Evolutionary conservation across 2,797 vertebrate species (phyloP).

Genomic region (Bovichtus variegatus): DNA sequence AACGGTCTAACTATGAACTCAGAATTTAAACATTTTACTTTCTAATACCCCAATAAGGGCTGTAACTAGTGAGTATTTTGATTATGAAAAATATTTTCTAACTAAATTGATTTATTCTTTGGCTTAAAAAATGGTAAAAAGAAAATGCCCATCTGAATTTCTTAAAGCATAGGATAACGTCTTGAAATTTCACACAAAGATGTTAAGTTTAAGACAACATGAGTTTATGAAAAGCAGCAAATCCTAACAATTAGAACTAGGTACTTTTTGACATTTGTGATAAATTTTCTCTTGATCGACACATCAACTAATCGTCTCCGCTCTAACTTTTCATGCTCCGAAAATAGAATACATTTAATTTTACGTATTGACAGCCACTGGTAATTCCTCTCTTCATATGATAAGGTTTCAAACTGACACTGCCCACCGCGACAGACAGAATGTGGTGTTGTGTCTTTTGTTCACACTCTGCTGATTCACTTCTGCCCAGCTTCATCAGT

Average conservation of each 20-base stretch:
- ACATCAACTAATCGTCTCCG: background rate
- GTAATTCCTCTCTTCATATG: background rate
- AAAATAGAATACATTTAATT: background rate
- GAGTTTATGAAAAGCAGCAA: too few relatives aligned
- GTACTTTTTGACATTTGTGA: background rate
- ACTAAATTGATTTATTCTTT: background rate
- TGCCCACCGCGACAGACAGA: constrained; percentile 1
- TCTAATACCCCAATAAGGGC: background rate
- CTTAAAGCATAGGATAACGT: background rate
- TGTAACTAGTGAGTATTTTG: background rate
- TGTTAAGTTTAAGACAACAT: background rate
- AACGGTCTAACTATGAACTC: background rate
- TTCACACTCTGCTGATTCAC: constrained; percentile 26
- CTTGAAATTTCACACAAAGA: background rate
- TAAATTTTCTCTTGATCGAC: background rate
- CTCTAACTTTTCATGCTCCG: background rate
- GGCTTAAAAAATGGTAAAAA: background rate
- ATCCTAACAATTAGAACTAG: background rate
- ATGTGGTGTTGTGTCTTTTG: constrained; percentile 26
- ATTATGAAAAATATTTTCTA: background rate
- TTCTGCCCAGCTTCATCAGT: constrained; percentile 32
- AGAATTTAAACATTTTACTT: background rate
- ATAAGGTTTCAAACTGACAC: constrained; percentile 11
- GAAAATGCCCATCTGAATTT: background rate
- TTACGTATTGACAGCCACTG: background rate